Percentiles rank a stretch among this genome's conserved stretches.
Evolutionary conservation across 2,888 invertebrate species (phyloP).

Genomic region (Xanthorhoe spadicearia): DNA sequence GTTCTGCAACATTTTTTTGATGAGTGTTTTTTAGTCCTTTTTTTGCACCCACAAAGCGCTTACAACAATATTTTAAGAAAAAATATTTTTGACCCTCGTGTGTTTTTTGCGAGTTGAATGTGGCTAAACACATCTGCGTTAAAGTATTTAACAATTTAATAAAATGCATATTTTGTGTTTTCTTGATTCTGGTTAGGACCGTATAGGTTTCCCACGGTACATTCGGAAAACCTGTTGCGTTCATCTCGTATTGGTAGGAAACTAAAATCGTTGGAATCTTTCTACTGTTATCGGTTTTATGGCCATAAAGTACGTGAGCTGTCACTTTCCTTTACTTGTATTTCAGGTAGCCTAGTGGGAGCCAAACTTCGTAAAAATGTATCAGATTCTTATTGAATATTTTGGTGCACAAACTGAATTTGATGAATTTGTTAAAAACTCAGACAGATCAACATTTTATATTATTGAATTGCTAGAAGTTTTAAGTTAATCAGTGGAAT

Average conservation of each 20-base stretch:
- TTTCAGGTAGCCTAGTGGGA: constrained; percentile 12
- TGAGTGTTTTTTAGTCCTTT: constrained; percentile 48
- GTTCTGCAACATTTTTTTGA: constrained; percentile 50
- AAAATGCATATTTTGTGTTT: constrained; percentile 20
- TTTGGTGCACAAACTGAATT: background rate
- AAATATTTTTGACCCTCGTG: constrained; percentile 34
- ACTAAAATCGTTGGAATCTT: constrained; percentile 29
- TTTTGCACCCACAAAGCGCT: constrained; percentile 31
- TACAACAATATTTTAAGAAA: constrained; percentile 16
- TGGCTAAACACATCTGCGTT: background rate
- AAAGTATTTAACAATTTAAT: background rate
- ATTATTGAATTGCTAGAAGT: too few relatives aligned
- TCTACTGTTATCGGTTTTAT: constrained; percentile 30
- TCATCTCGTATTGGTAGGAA: constrained; percentile 19
- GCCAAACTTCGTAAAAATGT: background rate
- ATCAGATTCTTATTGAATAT: background rate
- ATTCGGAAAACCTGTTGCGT: constrained; percentile 31
- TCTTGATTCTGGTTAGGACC: constrained; percentile 14
- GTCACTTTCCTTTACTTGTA: constrained; percentile 26
- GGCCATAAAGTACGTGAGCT: constrained; percentile 25
- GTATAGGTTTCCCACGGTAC: constrained; percentile 27
- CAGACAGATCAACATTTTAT: too few relatives aligned
- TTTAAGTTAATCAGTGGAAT: too few relatives aligned
- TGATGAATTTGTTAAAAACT: background rate
- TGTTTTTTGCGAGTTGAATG: background rate